phyloP scores from a whole-genome alignment of 2,113 vertebrate species.

The Chlamydotis undulata region DNA sequence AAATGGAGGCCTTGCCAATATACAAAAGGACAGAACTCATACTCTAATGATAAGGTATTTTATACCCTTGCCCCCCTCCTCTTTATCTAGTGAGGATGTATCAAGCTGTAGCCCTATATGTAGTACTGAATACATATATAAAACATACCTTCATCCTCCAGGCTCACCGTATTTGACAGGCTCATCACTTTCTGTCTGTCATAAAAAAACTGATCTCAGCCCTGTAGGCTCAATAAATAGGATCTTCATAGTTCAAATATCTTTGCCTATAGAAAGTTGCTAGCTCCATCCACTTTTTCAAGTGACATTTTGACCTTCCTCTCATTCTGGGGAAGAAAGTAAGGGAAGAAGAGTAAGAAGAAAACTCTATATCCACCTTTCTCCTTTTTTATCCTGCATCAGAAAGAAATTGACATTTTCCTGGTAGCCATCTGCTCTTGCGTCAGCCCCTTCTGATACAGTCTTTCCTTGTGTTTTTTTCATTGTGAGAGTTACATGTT shows the following conservation, averaged over 20 bases:
- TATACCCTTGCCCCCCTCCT: background rate
- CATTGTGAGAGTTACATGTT: background rate
- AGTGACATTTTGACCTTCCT: background rate
- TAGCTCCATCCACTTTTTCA: background rate
- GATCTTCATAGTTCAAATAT: background rate
- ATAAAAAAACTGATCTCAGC: background rate
- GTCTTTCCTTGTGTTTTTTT: background rate
- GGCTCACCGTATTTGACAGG: background rate
- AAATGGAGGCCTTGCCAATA: background rate
- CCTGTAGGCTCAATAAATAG: background rate
- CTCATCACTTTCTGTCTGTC: background rate
- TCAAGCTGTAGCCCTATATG: slow-evolving; percentile 55
- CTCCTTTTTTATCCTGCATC: background rate
- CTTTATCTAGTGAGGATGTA: slow-evolving; percentile 61
- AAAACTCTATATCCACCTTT: background rate
- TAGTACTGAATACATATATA: slow-evolving; percentile 30
- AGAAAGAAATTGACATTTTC: background rate
- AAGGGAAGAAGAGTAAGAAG: background rate
- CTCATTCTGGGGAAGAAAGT: background rate
- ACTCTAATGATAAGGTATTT: background rate
- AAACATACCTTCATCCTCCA: background rate
- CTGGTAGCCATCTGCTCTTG: background rate
- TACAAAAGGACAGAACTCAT: background rate
- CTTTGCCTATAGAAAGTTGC: background rate
- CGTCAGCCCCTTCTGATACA: background rate